Evolutionary conservation across 1,140 invertebrate genomes (phyloP).

Genomic region (Galleria mellonella): DNA sequence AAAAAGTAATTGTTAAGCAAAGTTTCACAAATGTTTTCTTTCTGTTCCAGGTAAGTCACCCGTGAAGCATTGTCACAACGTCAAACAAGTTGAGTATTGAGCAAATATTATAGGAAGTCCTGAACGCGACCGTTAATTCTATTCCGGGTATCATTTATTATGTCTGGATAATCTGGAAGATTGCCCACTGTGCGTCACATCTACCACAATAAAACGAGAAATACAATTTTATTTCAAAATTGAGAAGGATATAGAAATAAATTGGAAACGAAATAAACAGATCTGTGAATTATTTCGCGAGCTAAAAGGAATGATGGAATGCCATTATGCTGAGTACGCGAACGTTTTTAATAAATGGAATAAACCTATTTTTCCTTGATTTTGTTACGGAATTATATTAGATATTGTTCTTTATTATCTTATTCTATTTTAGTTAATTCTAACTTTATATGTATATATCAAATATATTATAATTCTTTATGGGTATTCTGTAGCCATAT

Average conservation of each 20-base stretch:
- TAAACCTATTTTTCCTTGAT: too few relatives aligned
- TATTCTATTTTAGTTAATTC: too few relatives aligned
- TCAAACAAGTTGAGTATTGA: background rate
- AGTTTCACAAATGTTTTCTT: background rate
- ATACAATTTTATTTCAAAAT: too few relatives aligned
- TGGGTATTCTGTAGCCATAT: too few relatives aligned
- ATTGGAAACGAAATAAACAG: slow-evolving; percentile 8
- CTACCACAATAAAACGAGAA: too few relatives aligned
- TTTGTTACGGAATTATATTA: too few relatives aligned
- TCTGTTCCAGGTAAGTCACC: slow-evolving; percentile 20
- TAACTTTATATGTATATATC: too few relatives aligned
- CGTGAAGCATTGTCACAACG: too few relatives aligned
- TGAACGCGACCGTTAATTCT: slow-evolving; percentile 29
- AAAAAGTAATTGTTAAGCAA: too few relatives aligned
- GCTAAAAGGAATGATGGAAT: background rate
- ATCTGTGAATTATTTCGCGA: slow-evolving; percentile 1
- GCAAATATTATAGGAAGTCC: slow-evolving; percentile 15
- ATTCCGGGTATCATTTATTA: slow-evolving; percentile 29
- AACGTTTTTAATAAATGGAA: background rate
- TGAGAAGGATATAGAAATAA: slow-evolving; percentile 4
- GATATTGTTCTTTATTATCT: too few relatives aligned
- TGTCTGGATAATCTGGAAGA: slow-evolving; percentile 26
- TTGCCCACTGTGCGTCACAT: slow-evolving; percentile 27
- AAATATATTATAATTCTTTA: too few relatives aligned
- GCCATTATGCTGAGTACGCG: background rate